Percentiles rank a stretch among this genome's conserved stretches.
Conservation (phyloP, 2,888 invertebrate species). For the Eubasilissa splendida region DNA sequence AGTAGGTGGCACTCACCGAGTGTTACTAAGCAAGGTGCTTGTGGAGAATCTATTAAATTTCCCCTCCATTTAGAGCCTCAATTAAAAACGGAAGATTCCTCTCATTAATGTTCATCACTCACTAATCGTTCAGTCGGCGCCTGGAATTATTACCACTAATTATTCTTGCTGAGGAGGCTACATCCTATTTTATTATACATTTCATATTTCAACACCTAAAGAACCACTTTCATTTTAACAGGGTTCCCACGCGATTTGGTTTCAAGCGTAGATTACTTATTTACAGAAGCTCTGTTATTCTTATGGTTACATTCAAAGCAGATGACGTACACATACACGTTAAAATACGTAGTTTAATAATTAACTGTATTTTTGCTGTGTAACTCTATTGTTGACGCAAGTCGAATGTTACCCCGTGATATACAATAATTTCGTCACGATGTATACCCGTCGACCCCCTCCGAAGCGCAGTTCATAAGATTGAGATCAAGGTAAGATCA, state of each 20-base stretch:
- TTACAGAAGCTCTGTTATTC: too few relatives aligned
- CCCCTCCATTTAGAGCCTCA: slow-evolving; percentile 32
- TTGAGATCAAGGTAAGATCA: too few relatives aligned
- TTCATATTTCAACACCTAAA: slow-evolving; percentile 31
- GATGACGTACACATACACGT: too few relatives aligned
- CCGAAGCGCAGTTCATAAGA: too few relatives aligned
- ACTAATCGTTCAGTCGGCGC: slow-evolving; percentile 31
- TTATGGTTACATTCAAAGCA: too few relatives aligned
- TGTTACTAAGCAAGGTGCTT: background rate
- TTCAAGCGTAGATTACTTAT: background rate
- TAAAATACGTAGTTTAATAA: too few relatives aligned
- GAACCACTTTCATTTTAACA: background rate
- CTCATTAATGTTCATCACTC: slow-evolving; percentile 23
- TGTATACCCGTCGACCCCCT: too few relatives aligned
- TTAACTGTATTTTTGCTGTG: too few relatives aligned
- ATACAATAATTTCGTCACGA: too few relatives aligned
- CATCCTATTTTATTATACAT: slow-evolving; percentile 35
- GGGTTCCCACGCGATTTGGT: background rate
- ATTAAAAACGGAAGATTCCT: slow-evolving; percentile 35
- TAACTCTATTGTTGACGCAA: too few relatives aligned
- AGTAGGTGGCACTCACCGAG: too few relatives aligned
- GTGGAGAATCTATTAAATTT: slow-evolving; percentile 23
- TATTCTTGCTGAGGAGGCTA: slow-evolving; percentile 21
- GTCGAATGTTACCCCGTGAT: too few relatives aligned
- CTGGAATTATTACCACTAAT: slow-evolving; percentile 21